Conservation (phyloP, 1,140 invertebrate genomes). For the Euschistus heros region DNA sequence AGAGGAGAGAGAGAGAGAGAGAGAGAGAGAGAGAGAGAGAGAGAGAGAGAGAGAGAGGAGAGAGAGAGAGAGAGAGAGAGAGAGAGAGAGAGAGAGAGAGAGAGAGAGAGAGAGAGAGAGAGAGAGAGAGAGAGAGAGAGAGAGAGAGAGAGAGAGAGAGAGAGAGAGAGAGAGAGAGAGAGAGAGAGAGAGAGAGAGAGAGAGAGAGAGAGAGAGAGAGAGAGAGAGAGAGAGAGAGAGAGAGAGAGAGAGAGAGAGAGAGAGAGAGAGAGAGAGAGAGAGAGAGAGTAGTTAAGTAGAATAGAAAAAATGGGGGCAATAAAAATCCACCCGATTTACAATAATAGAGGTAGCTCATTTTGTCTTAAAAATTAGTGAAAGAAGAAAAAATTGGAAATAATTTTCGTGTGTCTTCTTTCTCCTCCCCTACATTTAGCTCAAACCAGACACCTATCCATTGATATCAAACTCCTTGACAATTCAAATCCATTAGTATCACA, state of each 20-base stretch:
- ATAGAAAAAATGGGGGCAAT: not conserved
- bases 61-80: constrained; percentile 11
- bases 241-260: constrained; percentile 23
- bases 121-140: constrained; percentile 18
- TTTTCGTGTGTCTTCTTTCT: too few species aligned
- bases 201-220: constrained; percentile 22
- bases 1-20: constrained; percentile 15
- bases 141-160: constrained; percentile 20
- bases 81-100: constrained; percentile 19
- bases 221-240: constrained; percentile 22
- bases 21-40: constrained; percentile 17
- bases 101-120: constrained; percentile 19
- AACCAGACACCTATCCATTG: too few species aligned
- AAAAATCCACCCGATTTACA: too few species aligned
- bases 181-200: constrained; percentile 20
- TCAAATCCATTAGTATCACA: too few species aligned
- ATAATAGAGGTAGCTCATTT: too few species aligned
- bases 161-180: constrained; percentile 20
- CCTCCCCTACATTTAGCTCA: too few species aligned
- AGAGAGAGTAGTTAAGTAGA: not conserved
- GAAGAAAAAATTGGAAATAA: too few species aligned
- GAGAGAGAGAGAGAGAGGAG: constrained; percentile 16
- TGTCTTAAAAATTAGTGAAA: too few species aligned
- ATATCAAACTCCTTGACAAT: too few species aligned
- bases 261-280: constrained; percentile 13